Evolutionary conservation across 2,888 invertebrate species (phyloP).

Genomic region (Poecilus cupreus): DNA sequence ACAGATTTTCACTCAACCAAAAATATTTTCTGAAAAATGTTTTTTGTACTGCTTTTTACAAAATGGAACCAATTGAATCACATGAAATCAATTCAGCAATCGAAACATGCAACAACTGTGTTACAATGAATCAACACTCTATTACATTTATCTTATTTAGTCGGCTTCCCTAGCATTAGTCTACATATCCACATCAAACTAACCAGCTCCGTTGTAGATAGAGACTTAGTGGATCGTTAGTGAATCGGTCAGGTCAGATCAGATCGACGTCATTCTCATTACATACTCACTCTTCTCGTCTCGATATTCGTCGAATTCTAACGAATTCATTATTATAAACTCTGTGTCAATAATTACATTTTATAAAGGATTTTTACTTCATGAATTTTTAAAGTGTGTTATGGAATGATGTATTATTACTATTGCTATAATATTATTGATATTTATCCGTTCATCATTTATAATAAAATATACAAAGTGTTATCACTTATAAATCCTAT

Average conservation of each 20-base stretch:
- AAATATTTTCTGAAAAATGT: constrained; percentile 61
- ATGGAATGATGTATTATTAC: constrained; percentile 56
- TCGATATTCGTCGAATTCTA: constrained; percentile 13
- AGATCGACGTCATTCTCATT: constrained; percentile 29
- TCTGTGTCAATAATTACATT: constrained; percentile 48
- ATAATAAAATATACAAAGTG: constrained; percentile 50
- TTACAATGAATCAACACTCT: constrained; percentile 31
- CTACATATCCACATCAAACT: constrained; percentile 55
- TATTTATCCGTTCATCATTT: constrained; percentile 56
- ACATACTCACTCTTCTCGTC: constrained; percentile 21
- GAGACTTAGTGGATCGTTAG: constrained; percentile 32
- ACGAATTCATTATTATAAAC: neutral
- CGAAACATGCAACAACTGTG: neutral
- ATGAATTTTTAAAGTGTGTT: constrained; percentile 54
- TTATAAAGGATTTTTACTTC: constrained; percentile 50
- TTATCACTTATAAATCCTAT: constrained; percentile 44
- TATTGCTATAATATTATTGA: constrained; percentile 56
- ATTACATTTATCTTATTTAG: constrained; percentile 51
- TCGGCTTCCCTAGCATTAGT: constrained; percentile 54
- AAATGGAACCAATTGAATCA: neutral
- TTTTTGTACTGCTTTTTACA: constrained; percentile 61
- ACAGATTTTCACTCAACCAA: constrained; percentile 48
- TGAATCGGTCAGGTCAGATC: constrained; percentile 12
- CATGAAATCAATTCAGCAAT: neutral
- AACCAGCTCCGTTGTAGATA: constrained; percentile 53